A percentile compares a stretch with the other conserved stretches of the same genome.
phyloP scores from a whole-genome alignment of 2,797 vertebrate species.

The Ciconia nigra region DNA sequence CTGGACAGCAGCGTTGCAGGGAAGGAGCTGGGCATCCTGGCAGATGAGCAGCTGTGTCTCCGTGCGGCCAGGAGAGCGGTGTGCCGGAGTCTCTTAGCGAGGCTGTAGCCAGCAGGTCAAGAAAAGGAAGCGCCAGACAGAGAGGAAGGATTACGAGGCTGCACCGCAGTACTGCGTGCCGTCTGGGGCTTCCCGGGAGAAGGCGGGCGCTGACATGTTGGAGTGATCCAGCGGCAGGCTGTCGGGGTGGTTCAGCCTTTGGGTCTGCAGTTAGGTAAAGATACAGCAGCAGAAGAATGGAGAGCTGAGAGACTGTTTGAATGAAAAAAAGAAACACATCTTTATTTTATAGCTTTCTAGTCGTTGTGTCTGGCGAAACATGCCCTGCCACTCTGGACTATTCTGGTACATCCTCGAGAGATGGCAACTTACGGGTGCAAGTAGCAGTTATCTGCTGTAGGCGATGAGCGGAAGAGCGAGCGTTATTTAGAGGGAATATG shows the following conservation, averaged over 20 bases:
- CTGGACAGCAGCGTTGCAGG: neutral
- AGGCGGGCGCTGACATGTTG: neutral
- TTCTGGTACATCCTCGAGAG: neutral
- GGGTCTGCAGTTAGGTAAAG: neutral
- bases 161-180: neutral
- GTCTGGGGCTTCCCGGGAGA: neutral
- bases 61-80: no score
- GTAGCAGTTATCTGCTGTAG: neutral
- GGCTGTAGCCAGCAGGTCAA: neutral
- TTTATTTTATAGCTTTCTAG: neutral
- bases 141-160: neutral
- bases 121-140: neutral
- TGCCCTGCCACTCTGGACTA: neutral
- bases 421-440: rapidly evolving
- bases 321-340: neutral
- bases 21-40: neutral
- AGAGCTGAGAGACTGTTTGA: neutral
- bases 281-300: no score
- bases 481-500: neutral
- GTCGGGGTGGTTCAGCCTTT: rapidly evolving
- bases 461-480: rapidly evolving
- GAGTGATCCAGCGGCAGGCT: neutral
- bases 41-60: neutral
- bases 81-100: neutral
- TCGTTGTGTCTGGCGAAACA: neutral